Conservation (phyloP, 2,113 vertebrate genomes). For the Cyprinodon brontotheroides region DNA sequence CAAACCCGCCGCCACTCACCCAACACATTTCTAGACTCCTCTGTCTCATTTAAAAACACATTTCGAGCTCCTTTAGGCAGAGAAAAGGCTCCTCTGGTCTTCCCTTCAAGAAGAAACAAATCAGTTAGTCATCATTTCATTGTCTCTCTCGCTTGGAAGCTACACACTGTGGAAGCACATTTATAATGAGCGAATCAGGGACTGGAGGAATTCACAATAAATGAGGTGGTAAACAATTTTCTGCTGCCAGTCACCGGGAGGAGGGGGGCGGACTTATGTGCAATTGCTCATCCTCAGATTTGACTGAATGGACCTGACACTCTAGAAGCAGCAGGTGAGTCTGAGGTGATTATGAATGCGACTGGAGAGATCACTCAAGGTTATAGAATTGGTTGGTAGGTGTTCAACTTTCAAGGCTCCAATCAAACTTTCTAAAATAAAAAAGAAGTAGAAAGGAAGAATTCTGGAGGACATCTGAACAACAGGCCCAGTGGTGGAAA, state of each 20-base stretch:
- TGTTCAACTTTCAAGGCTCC: background rate
- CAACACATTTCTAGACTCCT: slow-evolving; percentile 85
- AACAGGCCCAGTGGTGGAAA: background rate
- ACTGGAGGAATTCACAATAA: slow-evolving; percentile 13
- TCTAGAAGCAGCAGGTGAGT: background rate
- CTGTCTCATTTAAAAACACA: slow-evolving; percentile 88
- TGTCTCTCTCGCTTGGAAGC: slow-evolving; percentile 24
- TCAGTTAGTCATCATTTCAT: slow-evolving; percentile 71
- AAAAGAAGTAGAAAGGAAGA: background rate
- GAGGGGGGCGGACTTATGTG: background rate
- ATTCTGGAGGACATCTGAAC: background rate
- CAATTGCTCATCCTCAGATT: slow-evolving; percentile 25
- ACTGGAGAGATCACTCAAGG: background rate
- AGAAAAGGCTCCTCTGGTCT: slow-evolving; percentile 86
- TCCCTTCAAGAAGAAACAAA: slow-evolving; percentile 85
- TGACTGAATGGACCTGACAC: slow-evolving; percentile 24
- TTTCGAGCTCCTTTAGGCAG: slow-evolving; percentile 90
- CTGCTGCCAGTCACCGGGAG: slow-evolving; percentile 3
- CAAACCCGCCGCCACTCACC: slow-evolving; percentile 84
- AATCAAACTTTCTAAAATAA: slow-evolving; percentile 1
- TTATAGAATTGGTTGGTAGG: background rate
- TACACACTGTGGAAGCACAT: slow-evolving; percentile 1
- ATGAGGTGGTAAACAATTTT: slow-evolving; percentile 22
- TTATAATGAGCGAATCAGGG: slow-evolving; percentile 24
- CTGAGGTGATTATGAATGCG: slow-evolving; percentile 16